phyloP scores from a whole-genome alignment of 2,888 invertebrate species.

The Sacculina carcini region DNA sequence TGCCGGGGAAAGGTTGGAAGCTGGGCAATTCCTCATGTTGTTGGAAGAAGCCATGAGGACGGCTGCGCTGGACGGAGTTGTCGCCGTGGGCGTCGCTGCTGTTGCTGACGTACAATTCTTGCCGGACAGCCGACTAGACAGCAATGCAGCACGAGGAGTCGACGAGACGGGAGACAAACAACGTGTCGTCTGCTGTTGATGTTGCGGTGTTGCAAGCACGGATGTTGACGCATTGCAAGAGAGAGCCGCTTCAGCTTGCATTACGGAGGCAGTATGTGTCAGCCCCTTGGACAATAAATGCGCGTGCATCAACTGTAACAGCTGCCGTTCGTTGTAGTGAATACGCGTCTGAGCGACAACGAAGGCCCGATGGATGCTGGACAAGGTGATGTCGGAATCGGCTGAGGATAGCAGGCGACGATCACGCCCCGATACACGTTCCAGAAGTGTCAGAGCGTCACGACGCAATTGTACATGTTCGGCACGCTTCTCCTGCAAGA shows the following conservation, averaged over 20 bases:
- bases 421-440: conserved; percentile 70
- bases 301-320: conserved; percentile 68
- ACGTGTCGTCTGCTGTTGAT: background rate
- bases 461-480: conserved; percentile 90
- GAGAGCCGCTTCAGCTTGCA: background rate
- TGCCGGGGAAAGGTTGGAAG: background rate
- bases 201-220: conserved; percentile 7
- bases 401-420: conserved; percentile 27
- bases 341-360: conserved; percentile 90
- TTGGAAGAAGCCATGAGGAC: background rate
- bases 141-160: background rate
- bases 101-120: background rate
- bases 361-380: conserved; percentile 32
- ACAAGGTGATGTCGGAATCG: conserved; percentile 8
- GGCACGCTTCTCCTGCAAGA: conserved; percentile 78
- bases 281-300: conserved; percentile 33
- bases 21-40: background rate
- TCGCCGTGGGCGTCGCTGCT: conserved; percentile 6
- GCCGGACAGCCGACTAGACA: background rate
- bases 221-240: background rate
- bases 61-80: conserved; percentile 4
- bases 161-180: background rate
- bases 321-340: conserved; percentile 72
- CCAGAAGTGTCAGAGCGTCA: conserved; percentile 66
- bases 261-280: background rate